Evolutionary conservation across 2,888 invertebrate species (phyloP).

Genomic region (Orthosia incerta): DNA sequence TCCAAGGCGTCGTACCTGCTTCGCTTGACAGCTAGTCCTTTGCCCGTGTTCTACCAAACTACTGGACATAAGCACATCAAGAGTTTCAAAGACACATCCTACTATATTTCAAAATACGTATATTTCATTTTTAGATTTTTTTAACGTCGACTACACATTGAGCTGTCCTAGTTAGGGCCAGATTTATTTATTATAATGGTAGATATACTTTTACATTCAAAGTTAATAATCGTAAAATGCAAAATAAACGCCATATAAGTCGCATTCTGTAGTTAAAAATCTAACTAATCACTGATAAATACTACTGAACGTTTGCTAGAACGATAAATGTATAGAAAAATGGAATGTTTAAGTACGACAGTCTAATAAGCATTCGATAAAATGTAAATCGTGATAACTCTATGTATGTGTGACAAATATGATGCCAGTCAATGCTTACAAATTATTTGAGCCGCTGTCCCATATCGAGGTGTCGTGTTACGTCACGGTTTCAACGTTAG

Average conservation of each 20-base stretch:
- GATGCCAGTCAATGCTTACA: conserved; percentile 87
- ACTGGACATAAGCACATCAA: conserved; percentile 90
- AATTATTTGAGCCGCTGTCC: conserved; percentile 73
- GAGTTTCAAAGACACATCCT: conserved; percentile 89
- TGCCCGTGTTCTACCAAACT: conserved; percentile 82
- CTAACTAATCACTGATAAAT: conserved; percentile 80
- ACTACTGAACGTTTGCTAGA: conserved; percentile 80
- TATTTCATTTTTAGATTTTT: conserved; percentile 77
- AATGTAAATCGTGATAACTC: conserved; percentile 73
- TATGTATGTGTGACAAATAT: conserved; percentile 80
- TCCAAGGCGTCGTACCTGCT: conserved; percentile 58
- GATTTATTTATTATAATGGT: conserved; percentile 75
- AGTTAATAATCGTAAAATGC: conserved; percentile 80
- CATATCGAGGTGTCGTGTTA: conserved; percentile 64
- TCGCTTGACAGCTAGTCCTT: conserved; percentile 60
- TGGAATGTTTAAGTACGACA: conserved; percentile 90
- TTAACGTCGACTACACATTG: conserved; percentile 87
- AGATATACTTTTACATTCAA: conserved; percentile 75
- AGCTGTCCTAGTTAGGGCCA: conserved; percentile 88
- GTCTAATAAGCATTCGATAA: conserved; percentile 85
- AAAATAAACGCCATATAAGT: conserved; percentile 79
- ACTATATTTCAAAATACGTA: conserved; percentile 86
- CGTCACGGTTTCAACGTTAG: conserved; percentile 36
- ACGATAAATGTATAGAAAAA: conserved; percentile 84
- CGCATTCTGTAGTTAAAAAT: conserved; percentile 77